Conservation (phyloP, 2,888 invertebrate species). For the Limnephilus marmoratus region DNA sequence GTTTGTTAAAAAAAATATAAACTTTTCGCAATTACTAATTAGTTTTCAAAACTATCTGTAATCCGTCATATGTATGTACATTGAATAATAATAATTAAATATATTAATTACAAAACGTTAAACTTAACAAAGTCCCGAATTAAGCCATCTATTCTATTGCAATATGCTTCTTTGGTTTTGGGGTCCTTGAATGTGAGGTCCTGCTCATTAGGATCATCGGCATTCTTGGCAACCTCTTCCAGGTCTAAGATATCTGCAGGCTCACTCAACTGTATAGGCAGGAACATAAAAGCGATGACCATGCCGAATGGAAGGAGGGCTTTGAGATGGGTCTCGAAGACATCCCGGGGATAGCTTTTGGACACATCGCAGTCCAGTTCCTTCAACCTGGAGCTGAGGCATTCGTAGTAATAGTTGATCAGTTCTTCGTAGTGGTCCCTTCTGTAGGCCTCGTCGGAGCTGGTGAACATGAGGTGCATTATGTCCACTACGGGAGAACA, state of each 20-base stretch:
- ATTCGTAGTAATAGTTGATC: conserved; percentile 55
- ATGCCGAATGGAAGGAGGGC: conserved; percentile 57
- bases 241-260: conserved; percentile 56
- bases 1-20: too few relatives aligned
- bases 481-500: conserved; percentile 58
- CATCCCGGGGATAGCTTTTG: conserved; percentile 48
- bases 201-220: conserved; percentile 4
- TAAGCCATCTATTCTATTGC: conserved; percentile 50
- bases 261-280: conserved; percentile 56
- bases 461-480: conserved; percentile 55
- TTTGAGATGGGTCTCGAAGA: conserved; percentile 54
- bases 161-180: conserved; percentile 46
- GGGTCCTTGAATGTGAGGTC: conserved; percentile 51
- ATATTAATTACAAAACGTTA: conserved; percentile 33
- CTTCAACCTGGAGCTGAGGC: conserved; percentile 32
- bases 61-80: too few relatives aligned
- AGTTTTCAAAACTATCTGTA: too few relatives aligned
- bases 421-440: conserved; percentile 54
- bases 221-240: conserved; percentile 36
- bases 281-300: conserved; percentile 48
- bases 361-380: conserved; percentile 40
- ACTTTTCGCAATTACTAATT: too few relatives aligned
- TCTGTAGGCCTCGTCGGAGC: conserved; percentile 53
- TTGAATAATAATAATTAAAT: too few relatives aligned
- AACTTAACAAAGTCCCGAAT: conserved; percentile 54